Base-by-base conservation (phyloP, 2,113 vertebrate genomes). In the Xenopus tropicalis region DNA sequence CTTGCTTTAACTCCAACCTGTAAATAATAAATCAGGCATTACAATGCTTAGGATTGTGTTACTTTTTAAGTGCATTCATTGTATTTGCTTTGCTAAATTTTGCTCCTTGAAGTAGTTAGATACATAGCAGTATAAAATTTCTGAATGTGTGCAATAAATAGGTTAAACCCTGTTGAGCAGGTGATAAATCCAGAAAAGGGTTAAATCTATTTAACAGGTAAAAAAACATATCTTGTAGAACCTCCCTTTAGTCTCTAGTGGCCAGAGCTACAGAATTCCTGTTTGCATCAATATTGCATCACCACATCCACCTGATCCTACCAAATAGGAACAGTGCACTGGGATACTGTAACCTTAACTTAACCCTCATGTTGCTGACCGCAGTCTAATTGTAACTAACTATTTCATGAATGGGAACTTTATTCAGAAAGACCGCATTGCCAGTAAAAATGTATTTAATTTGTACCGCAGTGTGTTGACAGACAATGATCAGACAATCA, bases 271-370 rank as follows among this genome's bases (percentile, higher is more conserved):
- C 57, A 22, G 57, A 59, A 59, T 59, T 59, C 57, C 57, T 10
- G 11, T 59, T 59, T 59, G 57, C 57, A 59, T 59, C 57, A 59
- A 59, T 59, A 24, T 59, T 59, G 57, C 57, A 22, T 59, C 57
- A 59, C 22, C 57, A 59, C 21, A 22, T 59, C 21, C 57, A 22
- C 57, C 57, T 59, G 57, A 59, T 59, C 57, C 57, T 54, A 54
- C 19, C 20, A 5, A 48, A 23, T 14, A 22, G 57, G 57, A 21
- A 23, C 57, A 14, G 11, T 59, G 20, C 57, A 23, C 2, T 24
- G 57, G 20, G 57, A 59, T 20, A 54, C 52, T 54, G 52, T 54
- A 54, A 54, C 57, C 11, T 24, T 59, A 59, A 59, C 20, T 3
- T 24, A 59, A 59, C 57, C 57, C 57, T 59, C 23, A 14, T 24